A percentile compares a stretch with the other conserved stretches of the same genome.
phyloP scores from a whole-genome alignment of 2,888 invertebrate genomes.

The Periphyllus acericola region DNA sequence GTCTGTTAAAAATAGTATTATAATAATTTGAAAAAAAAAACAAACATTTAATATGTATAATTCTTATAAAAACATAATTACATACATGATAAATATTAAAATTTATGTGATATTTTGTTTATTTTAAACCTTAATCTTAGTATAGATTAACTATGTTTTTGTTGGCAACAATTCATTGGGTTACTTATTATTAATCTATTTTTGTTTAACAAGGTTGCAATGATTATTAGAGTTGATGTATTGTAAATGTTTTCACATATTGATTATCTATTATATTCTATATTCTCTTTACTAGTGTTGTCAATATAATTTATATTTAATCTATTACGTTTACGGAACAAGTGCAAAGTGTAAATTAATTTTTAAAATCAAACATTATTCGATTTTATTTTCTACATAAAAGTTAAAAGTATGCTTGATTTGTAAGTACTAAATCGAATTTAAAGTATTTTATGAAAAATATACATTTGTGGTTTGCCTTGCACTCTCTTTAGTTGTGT shows the following conservation, averaged over 20 bases:
- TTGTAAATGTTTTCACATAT: background rate
- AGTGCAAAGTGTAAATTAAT: constrained; percentile 1
- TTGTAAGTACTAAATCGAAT: constrained; percentile 4
- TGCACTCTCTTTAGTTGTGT: constrained; percentile 34
- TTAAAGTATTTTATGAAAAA: background rate
- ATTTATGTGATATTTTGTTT: constrained; percentile 57
- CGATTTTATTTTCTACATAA: constrained; percentile 4
- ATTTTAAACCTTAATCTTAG: constrained; percentile 16
- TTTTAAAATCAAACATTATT: constrained; percentile 8
- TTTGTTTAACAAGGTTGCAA: constrained; percentile 9
- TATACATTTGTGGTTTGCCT: background rate
- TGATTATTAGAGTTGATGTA: background rate
- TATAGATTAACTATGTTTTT: constrained; percentile 12
- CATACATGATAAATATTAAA: constrained; percentile 9
- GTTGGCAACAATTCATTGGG: constrained; percentile 23
- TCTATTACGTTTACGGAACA: background rate
- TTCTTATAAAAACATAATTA: constrained; percentile 13
- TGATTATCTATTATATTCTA: background rate
- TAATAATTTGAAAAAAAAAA: background rate
- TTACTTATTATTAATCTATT: background rate
- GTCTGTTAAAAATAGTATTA: constrained; percentile 17
- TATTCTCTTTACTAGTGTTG: background rate
- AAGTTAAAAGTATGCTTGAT: background rate
- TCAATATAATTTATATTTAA: constrained; percentile 11
- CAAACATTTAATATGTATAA: background rate